phyloP scores from a whole-genome alignment of 2,888 invertebrate species.

The Amblyteles armatorius region DNA sequence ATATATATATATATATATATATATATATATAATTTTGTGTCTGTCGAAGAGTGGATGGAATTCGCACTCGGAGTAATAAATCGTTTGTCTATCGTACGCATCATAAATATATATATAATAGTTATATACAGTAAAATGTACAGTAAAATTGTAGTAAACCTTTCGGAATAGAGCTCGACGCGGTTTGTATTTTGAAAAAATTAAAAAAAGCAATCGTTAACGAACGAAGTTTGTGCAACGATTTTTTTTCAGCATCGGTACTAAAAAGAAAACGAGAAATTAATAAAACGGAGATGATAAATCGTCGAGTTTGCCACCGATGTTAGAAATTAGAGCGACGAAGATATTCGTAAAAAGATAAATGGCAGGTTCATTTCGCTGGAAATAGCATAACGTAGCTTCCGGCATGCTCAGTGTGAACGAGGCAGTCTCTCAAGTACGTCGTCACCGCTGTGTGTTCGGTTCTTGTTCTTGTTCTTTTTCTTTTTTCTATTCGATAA shows the following conservation, averaged over 20 bases:
- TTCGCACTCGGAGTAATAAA: constrained; percentile 17
- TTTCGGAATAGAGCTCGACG: constrained; percentile 22
- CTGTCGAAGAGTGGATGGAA: constrained; percentile 28
- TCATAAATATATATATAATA: constrained; percentile 19
- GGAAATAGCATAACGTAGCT: constrained; percentile 29
- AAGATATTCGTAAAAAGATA: constrained; percentile 54
- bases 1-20: constrained; percentile 25
- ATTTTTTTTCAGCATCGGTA: constrained; percentile 34
- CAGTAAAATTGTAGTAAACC: constrained; percentile 20
- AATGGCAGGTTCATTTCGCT: constrained; percentile 65
- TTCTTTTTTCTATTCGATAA: constrained; percentile 22
- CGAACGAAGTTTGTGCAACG: constrained; percentile 56
- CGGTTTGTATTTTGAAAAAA: constrained; percentile 3
- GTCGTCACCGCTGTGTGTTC: constrained; percentile 36
- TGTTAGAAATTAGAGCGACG: constrained; percentile 49
- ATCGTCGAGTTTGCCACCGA: constrained; percentile 11
- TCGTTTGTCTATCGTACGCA: constrained; percentile 1
- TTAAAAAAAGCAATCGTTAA: constrained; percentile 27
- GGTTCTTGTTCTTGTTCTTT: constrained; percentile 25
- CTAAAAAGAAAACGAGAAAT: constrained; percentile 1
- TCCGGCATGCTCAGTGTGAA: constrained; percentile 29
- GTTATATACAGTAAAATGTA: constrained; percentile 13
- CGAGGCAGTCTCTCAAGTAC: constrained; percentile 58
- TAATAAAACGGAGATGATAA: not conserved
- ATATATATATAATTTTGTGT: constrained; percentile 32